Base-by-base conservation (phyloP, 1,140 invertebrate species). In the Drepana arcuata region DNA sequence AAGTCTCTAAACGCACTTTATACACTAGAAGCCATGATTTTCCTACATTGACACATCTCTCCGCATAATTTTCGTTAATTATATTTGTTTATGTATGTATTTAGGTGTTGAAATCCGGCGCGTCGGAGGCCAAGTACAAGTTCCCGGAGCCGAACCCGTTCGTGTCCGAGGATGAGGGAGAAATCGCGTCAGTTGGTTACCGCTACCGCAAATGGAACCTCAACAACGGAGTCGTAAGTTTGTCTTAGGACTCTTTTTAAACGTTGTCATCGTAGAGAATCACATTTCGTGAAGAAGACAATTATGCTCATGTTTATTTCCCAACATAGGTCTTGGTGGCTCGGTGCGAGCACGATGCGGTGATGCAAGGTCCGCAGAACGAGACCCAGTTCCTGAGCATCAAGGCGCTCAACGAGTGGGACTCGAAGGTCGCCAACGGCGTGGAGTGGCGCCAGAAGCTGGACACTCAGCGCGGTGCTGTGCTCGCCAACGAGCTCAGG, bases 341-440 rank as follows among this genome's bases (percentile, higher is more conserved):
- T 1, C 89, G 98, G 48, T 98, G 96, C 73, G 98, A 99, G 71
- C 95, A 98, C 66, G 98, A 99, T 84, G 96, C 96, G 13, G 95
- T 97, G 0, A 90, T 97, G 78, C 88, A 90, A 59, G 94, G 94
- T 1, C 93, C 96, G 0, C 97, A 94, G 58, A 93, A 92, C 38
- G 97, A 99, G 64, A 86, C 87, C 0, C 96, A 99, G 78, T 99
- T 95, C 73, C 85, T 99, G 15, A 96, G 95, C 7, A 96, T 99
- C 50, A 99, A 99, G 83, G 96, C 97, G 0, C 86, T 99, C 1
- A 99, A 99, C 81, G 98, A 99, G 79, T 99, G 97, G 97, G 97
- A 99, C 75, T 96, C 96, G 0, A 93, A 96, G 86, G 83, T 92
- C 23, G 94, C 95, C 15, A 97, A 96, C 51, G 95, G 96, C 18